Percentiles rank a stretch among this genome's conserved stretches.
Evolutionary conservation across 2,113 vertebrate genomes (phyloP).

Genomic region (Nothobranchius furzeri): DNA sequence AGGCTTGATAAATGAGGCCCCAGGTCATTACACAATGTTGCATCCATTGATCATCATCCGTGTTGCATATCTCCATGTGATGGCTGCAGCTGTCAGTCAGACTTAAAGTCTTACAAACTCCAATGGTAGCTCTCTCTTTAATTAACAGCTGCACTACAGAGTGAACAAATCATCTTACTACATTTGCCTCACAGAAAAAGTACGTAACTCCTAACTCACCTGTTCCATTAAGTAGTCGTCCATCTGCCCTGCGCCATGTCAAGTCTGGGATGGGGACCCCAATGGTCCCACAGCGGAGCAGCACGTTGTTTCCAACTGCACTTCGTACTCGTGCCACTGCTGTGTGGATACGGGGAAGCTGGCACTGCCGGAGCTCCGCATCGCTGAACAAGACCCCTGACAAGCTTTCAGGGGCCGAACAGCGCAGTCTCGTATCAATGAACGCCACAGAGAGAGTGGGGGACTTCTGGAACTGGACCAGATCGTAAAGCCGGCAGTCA

Average conservation of each 20-base stretch:
- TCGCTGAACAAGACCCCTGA: slow-evolving; percentile 89
- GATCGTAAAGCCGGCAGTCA: slow-evolving; percentile 93
- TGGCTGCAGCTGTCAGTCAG: slow-evolving; percentile 48
- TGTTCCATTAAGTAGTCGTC: slow-evolving; percentile 86
- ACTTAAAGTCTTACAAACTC: slow-evolving; percentile 33
- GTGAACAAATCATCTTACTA: slow-evolving; percentile 46
- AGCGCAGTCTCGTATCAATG: slow-evolving; percentile 88
- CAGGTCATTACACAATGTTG: slow-evolving; percentile 35
- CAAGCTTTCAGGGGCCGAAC: slow-evolving; percentile 85
- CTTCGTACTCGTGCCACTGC: slow-evolving; percentile 87
- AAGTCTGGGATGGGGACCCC: slow-evolving; percentile 91
- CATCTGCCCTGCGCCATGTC: slow-evolving; percentile 87
- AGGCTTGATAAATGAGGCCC: too few species aligned
- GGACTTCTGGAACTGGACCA: slow-evolving; percentile 88
- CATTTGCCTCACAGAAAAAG: slow-evolving; percentile 5
- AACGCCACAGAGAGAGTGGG: slow-evolving; percentile 87
- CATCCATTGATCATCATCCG: slow-evolving; percentile 33
- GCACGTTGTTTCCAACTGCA: slow-evolving; percentile 87
- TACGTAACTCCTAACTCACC: slow-evolving; percentile 72
- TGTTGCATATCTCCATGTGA: slow-evolving; percentile 45
- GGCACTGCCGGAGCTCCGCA: slow-evolving; percentile 88
- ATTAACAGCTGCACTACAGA: slow-evolving; percentile 45
- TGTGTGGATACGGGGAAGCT: slow-evolving; percentile 85
- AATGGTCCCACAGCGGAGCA: slow-evolving; percentile 90
- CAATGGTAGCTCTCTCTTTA: slow-evolving; percentile 49